Base-by-base conservation (phyloP, 2,113 vertebrate genomes). In the Oncorhynchus gorbuscha region DNA sequence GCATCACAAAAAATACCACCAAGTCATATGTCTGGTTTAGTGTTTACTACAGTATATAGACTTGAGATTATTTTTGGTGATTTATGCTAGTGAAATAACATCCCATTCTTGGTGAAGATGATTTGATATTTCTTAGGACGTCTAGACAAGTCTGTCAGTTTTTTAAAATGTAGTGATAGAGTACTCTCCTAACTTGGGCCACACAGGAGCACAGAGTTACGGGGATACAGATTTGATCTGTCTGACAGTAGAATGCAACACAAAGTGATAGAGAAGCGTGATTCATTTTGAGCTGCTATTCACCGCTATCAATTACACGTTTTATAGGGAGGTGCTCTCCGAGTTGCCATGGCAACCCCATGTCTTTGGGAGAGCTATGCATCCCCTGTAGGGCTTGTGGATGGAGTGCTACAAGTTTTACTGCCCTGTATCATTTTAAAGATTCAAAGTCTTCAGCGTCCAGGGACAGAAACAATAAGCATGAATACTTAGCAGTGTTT, bases 261-360 rank as follows among this genome's bases (percentile, higher is more conserved):
- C 61, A 78, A 55, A 74, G 49, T 28, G 48, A 71, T 76, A 12
- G 0, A 12, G 0, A n/a, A 73, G 32, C 39, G 55, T 58, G 64
- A 80, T 65, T 39, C 78, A 76, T 83, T 89, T 81, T 77, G 79
- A 67, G 35, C 66, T 68, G 66, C 78, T 84, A 79, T 87, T 78
- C 73, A 35, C 78, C 65, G 61, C 78, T 81, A 83, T 90, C 86
- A 90, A 87, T 89, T 87, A 87, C 69, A 79, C 72, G 70, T 58
- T 83, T 85, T 83, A 84, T 80, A 72, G 83, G 76, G 79, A 79
- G 84, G 82, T 71, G 77, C 84, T 85, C 76, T 81, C 76, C 78
- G 74, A 26, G 82, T 92, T 86, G 72, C 89, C 74, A 81, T 85
- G 77, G 83, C 75, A 85, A 91, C 84, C 72, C 3, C 26, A 1